Evolutionary conservation across 2,113 vertebrate species (phyloP), one percentile per base, ranked within the genome.

Genomic region (Limanda limanda): DNA sequence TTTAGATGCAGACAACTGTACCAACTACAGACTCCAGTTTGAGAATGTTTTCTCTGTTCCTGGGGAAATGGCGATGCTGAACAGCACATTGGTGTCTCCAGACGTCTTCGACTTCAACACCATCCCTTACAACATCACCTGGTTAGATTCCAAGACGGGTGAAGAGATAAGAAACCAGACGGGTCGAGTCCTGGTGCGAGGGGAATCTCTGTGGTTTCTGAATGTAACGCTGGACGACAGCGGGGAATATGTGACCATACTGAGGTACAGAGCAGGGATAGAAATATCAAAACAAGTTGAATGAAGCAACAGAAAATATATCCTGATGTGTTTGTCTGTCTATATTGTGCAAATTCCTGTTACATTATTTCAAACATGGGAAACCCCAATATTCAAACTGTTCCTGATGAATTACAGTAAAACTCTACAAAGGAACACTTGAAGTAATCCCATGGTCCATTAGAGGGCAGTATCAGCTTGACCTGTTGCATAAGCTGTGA

Each of bases 191-290:
- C 86, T 96, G 72, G 90, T 95, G 45, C 54, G 25, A 3, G 40
- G 86, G 4, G 87, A 86, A 4, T 83, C 85, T 5, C 94, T 99
- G 71, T 97, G 96, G 96, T 93, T 98, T 84, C 91, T 95, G 9
- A 96, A 95, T 51, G 70, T 91, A 52, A 35, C 5, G 0, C 40
- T 89, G 54, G 92, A 95, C 20, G 95, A 97, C 35, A 82, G 88
- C 0, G 96, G 96, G 7, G 57, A 85, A 20, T 99, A 98, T 76
- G 87, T 93, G 25, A 95, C 92, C 70, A 10, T 71, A 17, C 9
- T 95, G 71, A 95, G 96, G 97, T 89, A 83, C 12, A 11, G 24
- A 10, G 25, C 12, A 11, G 24, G 8, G 25, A 21, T 10, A 5
- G 15, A 51, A 51, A 18, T 2, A 20, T 6, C 48, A 37, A 37